Conservation (phyloP, 2,888 invertebrate species). For the Lasioglossum morio region DNA sequence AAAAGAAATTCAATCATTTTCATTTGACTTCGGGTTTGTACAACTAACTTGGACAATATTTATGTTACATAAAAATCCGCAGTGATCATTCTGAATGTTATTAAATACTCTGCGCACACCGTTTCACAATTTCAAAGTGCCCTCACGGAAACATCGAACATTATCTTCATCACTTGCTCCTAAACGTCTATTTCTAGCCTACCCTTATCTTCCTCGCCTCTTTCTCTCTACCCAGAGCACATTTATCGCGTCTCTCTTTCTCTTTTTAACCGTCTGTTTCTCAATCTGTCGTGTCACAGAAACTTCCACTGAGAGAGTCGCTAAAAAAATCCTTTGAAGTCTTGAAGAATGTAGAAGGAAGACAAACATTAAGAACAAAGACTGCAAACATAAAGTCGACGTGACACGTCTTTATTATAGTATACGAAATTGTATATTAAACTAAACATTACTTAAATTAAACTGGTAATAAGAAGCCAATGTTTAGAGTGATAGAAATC, state of each 20-base stretch:
- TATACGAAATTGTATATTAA: too few relatives aligned
- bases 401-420: too few relatives aligned
- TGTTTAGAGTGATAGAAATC: too few relatives aligned
- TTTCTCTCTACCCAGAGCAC: neutral
- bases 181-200: conserved; percentile 1
- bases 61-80: neutral
- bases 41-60: neutral
- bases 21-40: too few relatives aligned
- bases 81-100: neutral
- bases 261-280: neutral
- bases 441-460: too few relatives aligned
- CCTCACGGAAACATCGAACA: neutral
- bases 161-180: conserved; percentile 9
- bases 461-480: too few relatives aligned
- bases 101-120: neutral
- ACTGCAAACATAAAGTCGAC: too few relatives aligned
- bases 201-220: conserved; percentile 15
- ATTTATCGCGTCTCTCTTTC: neutral
- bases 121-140: neutral
- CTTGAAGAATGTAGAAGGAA: neutral
- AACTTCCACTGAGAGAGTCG: neutral
- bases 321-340: neutral
- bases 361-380: too few relatives aligned
- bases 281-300: neutral
- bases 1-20: too few relatives aligned